These are phyloP conservation scores for Platycnemis pennipes DNA, from an alignment of 2,888 invertebrate species.

Conservation along the genomic window DNA sequence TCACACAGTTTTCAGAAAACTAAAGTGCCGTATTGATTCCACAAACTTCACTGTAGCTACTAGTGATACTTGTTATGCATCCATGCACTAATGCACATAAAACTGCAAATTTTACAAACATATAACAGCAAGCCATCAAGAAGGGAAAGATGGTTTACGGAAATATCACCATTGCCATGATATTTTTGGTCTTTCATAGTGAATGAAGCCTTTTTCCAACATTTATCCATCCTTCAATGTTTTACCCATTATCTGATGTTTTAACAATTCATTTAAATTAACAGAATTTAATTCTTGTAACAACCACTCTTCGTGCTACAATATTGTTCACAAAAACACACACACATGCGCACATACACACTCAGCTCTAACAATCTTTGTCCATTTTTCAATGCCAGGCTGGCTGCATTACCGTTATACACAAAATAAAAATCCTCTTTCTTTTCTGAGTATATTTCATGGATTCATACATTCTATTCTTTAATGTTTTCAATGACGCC, in stretches of 20 bases:
- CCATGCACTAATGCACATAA: slow-evolving; percentile 63
- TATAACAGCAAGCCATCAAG: slow-evolving; percentile 64
- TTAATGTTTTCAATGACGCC: slow-evolving; percentile 51
- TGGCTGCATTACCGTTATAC: slow-evolving; percentile 52
- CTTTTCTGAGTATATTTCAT: slow-evolving; percentile 51
- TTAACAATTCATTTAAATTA: slow-evolving; percentile 44
- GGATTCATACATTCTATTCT: slow-evolving; percentile 25
- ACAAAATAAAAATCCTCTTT: slow-evolving; percentile 64
- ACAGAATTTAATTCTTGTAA: slow-evolving; percentile 63
- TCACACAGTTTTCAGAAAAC: slow-evolving; percentile 53
- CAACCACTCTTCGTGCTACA: slow-evolving; percentile 60
- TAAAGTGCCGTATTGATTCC: slow-evolving; percentile 55
- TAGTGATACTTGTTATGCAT: slow-evolving; percentile 55
- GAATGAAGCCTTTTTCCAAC: neutral
- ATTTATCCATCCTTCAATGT: slow-evolving; percentile 9
- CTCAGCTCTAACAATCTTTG: slow-evolving; percentile 56
- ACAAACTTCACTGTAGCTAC: slow-evolving; percentile 30
- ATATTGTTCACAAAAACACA: slow-evolving; percentile 56
- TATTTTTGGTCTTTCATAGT: slow-evolving; percentile 45
- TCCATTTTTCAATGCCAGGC: slow-evolving; percentile 36
- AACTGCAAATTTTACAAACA: slow-evolving; percentile 59
- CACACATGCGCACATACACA: slow-evolving; percentile 46
- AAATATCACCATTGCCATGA: slow-evolving; percentile 24
- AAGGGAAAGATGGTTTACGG: slow-evolving; percentile 42
- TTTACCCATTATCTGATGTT: slow-evolving; percentile 49